A percentile compares a stretch with the other conserved stretches of the same genome.
These are phyloP conservation scores for Ostrea denselamellosa DNA, from an alignment of 1,140 invertebrate species.

Conservation along the genomic window DNA sequence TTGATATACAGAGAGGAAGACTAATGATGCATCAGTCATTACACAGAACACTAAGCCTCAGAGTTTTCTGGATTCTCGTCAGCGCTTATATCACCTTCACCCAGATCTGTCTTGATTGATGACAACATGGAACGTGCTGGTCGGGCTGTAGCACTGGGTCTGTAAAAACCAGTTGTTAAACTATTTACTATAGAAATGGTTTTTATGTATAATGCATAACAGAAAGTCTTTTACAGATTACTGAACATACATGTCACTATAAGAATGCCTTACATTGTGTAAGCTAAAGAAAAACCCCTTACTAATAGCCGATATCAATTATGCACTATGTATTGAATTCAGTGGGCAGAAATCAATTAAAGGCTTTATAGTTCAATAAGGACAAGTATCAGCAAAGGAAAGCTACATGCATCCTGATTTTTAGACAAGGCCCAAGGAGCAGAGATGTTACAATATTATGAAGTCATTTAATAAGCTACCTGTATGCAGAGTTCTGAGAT, in stretches of 20 bases:
- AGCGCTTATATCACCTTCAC: slow-evolving; percentile 49
- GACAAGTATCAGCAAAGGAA: background rate
- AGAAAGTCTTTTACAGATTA: background rate
- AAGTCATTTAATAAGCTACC: too few relatives aligned
- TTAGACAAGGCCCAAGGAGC: background rate
- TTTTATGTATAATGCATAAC: background rate
- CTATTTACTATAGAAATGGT: background rate
- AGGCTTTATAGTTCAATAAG: background rate
- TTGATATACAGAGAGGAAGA: slow-evolving; percentile 26
- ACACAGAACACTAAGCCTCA: slow-evolving; percentile 44
- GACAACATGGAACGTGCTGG: slow-evolving; percentile 49
- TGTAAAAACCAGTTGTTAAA: slow-evolving; percentile 39
- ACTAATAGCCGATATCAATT: too few relatives aligned
- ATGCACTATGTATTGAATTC: too few relatives aligned
- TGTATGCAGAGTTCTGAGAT: too few relatives aligned
- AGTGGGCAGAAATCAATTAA: too few relatives aligned
- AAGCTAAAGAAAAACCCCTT: too few relatives aligned
- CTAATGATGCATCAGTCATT: slow-evolving; percentile 30
- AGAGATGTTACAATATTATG: background rate
- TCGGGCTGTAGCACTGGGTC: slow-evolving; percentile 53
- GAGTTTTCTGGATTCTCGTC: slow-evolving; percentile 51
- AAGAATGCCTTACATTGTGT: too few relatives aligned
- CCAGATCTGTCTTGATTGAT: slow-evolving; percentile 42
- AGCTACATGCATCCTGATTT: background rate
- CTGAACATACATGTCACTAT: too few relatives aligned